Evolutionary conservation across 2,797 vertebrate species (phyloP).

Genomic region (Acanthornis magna): DNA sequence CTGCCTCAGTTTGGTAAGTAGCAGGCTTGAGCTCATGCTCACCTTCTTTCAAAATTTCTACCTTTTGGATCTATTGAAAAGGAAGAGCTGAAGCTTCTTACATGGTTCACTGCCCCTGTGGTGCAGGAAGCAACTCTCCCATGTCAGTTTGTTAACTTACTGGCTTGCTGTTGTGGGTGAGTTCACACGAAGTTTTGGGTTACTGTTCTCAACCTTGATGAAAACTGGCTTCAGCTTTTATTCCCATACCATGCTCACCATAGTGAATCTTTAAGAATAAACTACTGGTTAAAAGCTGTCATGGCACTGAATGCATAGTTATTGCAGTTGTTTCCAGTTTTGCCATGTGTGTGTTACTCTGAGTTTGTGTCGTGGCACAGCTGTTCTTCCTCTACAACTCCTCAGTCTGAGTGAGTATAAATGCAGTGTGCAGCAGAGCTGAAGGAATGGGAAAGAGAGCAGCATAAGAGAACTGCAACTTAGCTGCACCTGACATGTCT

Average conservation of each 20-base stretch:
- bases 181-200: background rate
- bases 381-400: background rate
- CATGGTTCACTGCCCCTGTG: background rate
- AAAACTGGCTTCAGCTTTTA: background rate
- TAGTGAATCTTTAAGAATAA: background rate
- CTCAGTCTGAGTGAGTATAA: background rate
- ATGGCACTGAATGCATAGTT: background rate
- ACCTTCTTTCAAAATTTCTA: background rate
- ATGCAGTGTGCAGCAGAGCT: background rate
- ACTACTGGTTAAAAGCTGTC: background rate
- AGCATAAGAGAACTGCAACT: background rate
- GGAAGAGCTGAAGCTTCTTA: background rate
- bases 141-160: background rate
- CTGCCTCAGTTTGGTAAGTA: background rate
- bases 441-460: background rate
- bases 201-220: background rate
- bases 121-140: background rate
- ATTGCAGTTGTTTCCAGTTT: background rate
- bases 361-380: fast-evolving
- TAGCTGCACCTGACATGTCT: background rate
- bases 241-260: background rate
- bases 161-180: background rate
- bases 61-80: background rate
- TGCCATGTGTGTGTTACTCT: background rate
- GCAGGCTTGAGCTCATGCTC: background rate